A percentile compares a stretch with the other conserved stretches of the same genome.
phyloP scores from a whole-genome alignment of 2,113 vertebrate species.

The Carassius gibelio region DNA sequence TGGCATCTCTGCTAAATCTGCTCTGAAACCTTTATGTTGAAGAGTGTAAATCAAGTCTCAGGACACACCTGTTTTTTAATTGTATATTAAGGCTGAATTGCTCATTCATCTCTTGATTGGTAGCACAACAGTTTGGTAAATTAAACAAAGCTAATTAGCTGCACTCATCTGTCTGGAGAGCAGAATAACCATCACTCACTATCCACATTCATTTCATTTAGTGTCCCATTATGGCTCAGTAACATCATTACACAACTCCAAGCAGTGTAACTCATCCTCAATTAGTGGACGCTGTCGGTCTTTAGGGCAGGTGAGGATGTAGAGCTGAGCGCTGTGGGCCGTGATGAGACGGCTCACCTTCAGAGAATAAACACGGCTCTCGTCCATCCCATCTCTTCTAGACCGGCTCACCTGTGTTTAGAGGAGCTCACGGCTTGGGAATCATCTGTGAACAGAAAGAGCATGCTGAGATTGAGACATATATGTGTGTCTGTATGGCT shows the following conservation, averaged over 20 bases:
- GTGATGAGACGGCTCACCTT: constrained; percentile 42
- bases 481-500: neutral
- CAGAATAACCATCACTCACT: constrained; percentile 18
- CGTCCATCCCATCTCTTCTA: neutral
- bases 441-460: neutral
- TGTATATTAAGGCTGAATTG: neutral
- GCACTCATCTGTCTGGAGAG: neutral
- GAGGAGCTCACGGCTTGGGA: neutral
- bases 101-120: constrained; percentile 28
- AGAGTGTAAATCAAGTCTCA: neutral
- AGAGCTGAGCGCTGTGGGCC: neutral
- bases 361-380: constrained; percentile 1
- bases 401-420: neutral
- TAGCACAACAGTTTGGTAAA: constrained; percentile 12
- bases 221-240: constrained; percentile 38
- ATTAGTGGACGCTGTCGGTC: constrained; percentile 47
- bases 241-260: constrained; percentile 33
- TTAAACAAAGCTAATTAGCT: constrained; percentile 31
- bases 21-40: neutral
- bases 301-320: constrained; percentile 33
- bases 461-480: neutral
- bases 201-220: constrained; percentile 28
- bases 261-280: constrained; percentile 49
- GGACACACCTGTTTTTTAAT: neutral
- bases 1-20: neutral